Evolutionary conservation across 2,113 vertebrate species (phyloP), one percentile per base, ranked within the genome.

Genomic region (Eonycteris spelaea): DNA sequence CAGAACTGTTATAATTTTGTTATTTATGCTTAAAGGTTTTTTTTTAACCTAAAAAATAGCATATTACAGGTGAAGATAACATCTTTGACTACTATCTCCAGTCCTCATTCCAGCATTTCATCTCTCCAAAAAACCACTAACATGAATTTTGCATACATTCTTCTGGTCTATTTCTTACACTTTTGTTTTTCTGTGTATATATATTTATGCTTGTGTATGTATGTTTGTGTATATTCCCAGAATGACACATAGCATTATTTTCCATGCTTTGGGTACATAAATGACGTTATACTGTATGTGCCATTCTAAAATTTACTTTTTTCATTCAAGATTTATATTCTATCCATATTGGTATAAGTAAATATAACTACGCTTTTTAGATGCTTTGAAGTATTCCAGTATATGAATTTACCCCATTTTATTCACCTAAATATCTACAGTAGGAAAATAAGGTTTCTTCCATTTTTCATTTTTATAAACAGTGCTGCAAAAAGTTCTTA

Each of bases 391-490:
- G 30, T 61, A 86, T 67, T 74, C 61, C 45, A 65, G 11, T 77
- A 7, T 48, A 95, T 73, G 48, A 53, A 94, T 86, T 74, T 84
- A 95, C 11, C 26, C n/a, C 38, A 59, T 73, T 91, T 92, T 77
- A 94, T 86, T 95, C 45, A 87, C 71, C 67, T 59, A 53, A 80
- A 80, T 88, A 83, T 68, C 55, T 78, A 86, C 38, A 19, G 57
- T 35, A 65, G 26, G 33, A 82, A 79, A 92, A 94, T 80, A 65
- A 82, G 82, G 2, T 38, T 95, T 30, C 65, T 88, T 73, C 35
- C 6, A 92, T 79, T 92, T 68, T 93, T 87, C 59, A 85, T 35
- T 74, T 79, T 94, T n/a, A 85, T 88, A 84, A 88, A 93, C 15
- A 61, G 35, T 59, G 35, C 63, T 96, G 21, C 22, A 87, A 92